Evolutionary conservation across 2,888 invertebrate species (phyloP).

Genomic region (Copidosoma aretas): DNA sequence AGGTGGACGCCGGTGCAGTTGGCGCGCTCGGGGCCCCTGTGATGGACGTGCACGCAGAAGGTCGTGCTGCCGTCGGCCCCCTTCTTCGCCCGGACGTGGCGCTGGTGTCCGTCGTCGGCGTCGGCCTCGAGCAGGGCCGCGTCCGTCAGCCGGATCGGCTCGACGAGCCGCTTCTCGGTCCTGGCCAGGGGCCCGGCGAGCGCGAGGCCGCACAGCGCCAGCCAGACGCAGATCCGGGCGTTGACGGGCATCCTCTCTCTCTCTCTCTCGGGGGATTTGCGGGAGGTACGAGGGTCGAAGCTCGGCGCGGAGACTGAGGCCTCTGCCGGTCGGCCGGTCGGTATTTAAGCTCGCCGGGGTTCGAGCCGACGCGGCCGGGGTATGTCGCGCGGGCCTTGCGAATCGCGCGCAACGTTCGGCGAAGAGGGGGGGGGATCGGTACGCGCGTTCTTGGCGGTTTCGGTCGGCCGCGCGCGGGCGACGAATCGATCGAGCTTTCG

Average conservation of each 20-base stretch:
- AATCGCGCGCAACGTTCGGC: no score
- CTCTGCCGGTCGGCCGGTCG: background rate
- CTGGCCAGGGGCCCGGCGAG: background rate
- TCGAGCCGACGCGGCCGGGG: background rate
- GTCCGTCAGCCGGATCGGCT: conserved; percentile 11
- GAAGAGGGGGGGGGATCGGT: no score
- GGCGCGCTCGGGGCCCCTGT: background rate
- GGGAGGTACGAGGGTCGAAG: no score
- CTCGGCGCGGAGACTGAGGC: background rate
- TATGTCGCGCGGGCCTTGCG: no score
- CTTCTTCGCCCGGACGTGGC: conserved; percentile 35
- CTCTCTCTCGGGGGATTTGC: no score
- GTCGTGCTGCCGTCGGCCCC: conserved; percentile 32
- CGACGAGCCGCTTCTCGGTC: background rate
- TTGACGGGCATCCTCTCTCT: no score
- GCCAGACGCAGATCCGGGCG: background rate
- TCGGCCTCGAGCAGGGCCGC: conserved; percentile 14
- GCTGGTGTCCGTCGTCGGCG: conserved; percentile 8
- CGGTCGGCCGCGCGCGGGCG: no score
- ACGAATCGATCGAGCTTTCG: no score
- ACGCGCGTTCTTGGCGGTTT: no score
- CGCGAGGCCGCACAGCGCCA: conserved; percentile 2
- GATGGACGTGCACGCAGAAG: conserved; percentile 32
- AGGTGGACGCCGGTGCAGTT: background rate
- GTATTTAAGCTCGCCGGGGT: conserved; percentile 1